Conservation (phyloP, 2,797 vertebrate species). For the Onychomys torridus region DNA sequence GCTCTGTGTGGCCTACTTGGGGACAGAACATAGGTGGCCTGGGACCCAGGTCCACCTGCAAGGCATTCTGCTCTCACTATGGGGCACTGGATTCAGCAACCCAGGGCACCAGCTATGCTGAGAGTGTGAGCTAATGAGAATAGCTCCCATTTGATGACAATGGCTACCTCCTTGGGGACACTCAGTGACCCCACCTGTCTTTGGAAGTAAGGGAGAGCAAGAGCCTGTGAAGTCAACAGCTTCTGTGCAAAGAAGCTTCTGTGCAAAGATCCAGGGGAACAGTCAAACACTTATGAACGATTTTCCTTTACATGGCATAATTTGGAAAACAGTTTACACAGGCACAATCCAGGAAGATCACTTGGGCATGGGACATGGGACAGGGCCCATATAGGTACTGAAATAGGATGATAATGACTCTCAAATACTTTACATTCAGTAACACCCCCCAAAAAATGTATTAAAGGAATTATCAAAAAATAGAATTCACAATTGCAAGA, state of each 20-base stretch:
- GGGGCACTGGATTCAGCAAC: fast-evolving
- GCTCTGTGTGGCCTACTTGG: background rate
- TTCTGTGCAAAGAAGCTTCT: background rate
- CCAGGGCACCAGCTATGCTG: background rate
- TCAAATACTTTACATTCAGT: background rate
- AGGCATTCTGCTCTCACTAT: background rate
- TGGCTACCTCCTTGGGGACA: background rate
- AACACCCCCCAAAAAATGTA: background rate
- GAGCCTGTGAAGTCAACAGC: background rate
- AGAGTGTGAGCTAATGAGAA: background rate
- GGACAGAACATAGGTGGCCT: background rate
- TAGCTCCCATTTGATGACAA: background rate
- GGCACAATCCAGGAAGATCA: background rate
- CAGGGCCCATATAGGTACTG: background rate
- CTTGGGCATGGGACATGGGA: background rate
- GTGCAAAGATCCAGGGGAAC: background rate
- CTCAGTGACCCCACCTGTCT: background rate
- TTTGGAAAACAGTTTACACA: conserved; percentile 6
- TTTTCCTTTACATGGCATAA: background rate
- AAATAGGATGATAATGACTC: background rate
- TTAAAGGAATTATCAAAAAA: conserved; percentile 34
- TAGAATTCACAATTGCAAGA: background rate
- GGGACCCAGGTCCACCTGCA: background rate
- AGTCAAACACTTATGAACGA: background rate
- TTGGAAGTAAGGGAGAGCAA: background rate